Base-by-base conservation (phyloP, 2,888 invertebrate genomes). In the Melanostoma scalare region DNA sequence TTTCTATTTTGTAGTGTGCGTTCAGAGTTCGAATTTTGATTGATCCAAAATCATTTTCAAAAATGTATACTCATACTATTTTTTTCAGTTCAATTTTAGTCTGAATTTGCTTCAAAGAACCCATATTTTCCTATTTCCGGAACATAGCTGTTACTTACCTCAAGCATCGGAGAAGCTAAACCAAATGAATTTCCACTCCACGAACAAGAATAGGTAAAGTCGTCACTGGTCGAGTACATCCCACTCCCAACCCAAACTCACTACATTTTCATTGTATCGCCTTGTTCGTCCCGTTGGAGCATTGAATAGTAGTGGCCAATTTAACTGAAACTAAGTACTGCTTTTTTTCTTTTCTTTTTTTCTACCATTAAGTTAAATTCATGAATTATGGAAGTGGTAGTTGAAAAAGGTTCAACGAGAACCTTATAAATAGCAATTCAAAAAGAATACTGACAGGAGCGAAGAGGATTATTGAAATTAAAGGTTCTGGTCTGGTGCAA, bases 351-450 rank as follows among this genome's bases (percentile, higher is more conserved):
- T 20, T 20, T 20, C 20, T 31, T 31, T 50, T 52, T 65, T 61
- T 50, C 44, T 46, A 53, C 30, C 30, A 50, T 52, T 68, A 67
- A 75, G 60, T 50, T 58, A 75, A 75, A 53, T 67, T 75, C 60
- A 75, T 75, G 58, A 75, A 75, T 75, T 75, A 67, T 75, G 67
- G 44, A 75, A 60, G 44, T 42, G 60, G 46, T 53, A 52, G 67
- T 68, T 60, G 52, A 58, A 60, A 75, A 52, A 10, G 52, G 36
- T 74, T 65, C 55, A 74, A 74, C 40, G 31, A 74, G 50, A 50
- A 65, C 48, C 48, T 65, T 65, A 65, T 74, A 48, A 65, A 73
- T 55, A 55, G 56, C 40, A 48, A 50, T 73, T 56, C 65, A 48
- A 68, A 63, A 38, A n/a, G 48, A 44, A 46, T 46, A 55, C 36